Evolutionary conservation across 1,140 invertebrate genomes (phyloP).

Genomic region (Maniola jurtina): DNA sequence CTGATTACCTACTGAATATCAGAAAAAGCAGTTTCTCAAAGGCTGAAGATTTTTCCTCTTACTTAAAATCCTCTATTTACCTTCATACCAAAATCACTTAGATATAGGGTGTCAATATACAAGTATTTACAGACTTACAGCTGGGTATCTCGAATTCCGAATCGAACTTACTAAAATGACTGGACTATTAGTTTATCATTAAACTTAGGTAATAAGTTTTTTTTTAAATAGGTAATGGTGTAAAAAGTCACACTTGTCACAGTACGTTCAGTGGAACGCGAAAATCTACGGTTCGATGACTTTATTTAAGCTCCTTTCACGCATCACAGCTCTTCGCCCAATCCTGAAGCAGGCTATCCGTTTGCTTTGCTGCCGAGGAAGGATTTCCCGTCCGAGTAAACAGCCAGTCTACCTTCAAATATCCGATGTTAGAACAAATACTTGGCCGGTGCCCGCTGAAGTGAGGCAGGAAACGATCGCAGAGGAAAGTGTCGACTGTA

Average conservation of each 20-base stretch:
- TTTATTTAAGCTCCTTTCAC: conserved; percentile 9
- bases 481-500: not conserved
- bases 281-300: conserved; percentile 8
- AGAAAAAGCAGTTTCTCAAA: no score
- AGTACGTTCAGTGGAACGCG: not conserved
- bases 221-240: not conserved
- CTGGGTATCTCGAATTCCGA: no score
- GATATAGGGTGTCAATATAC: no score
- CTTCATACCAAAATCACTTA: no score
- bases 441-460: not conserved
- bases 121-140: no score
- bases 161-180: no score
- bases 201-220: not conserved
- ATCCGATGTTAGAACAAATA: conserved; percentile 12
- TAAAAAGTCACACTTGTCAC: not conserved
- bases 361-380: conserved; percentile 7
- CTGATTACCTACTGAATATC: no score
- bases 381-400: conserved; percentile 7
- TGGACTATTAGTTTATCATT: no score
- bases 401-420: conserved; percentile 8
- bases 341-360: not conserved
- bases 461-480: not conserved
- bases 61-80: no score
- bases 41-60: no score
- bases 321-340: conserved; percentile 9